Evolutionary conservation across 1,140 invertebrate genomes (phyloP).

Genomic region (Habropoda laboriosa): DNA sequence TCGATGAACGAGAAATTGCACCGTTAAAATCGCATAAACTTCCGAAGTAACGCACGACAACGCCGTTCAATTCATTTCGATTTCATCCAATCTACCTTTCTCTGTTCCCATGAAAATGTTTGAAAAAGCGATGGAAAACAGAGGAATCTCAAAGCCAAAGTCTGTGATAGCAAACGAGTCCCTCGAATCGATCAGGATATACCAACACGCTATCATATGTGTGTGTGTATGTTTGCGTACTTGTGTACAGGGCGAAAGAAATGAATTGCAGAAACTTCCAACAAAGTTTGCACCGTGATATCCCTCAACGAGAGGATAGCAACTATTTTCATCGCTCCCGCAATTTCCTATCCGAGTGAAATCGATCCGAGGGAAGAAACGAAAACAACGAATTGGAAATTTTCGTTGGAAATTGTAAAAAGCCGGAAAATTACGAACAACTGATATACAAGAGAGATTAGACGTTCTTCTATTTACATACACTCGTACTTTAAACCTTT

Average conservation of each 20-base stretch:
- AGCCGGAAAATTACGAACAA: not conserved
- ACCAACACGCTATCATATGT: too few relatives aligned
- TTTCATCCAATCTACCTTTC: not conserved
- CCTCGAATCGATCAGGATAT: not conserved
- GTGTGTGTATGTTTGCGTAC: too few relatives aligned
- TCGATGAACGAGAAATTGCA: not conserved
- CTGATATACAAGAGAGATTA: not conserved
- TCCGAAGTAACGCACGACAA: not conserved
- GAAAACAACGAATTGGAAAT: not conserved
- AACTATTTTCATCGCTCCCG: slow-evolving; percentile 5
- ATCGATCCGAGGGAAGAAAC: not conserved
- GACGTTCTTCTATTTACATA: too few relatives aligned
- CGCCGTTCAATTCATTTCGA: not conserved
- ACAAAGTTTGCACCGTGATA: slow-evolving; percentile 12
- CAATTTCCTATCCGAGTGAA: not conserved
- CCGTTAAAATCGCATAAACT: not conserved
- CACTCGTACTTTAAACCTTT: not conserved
- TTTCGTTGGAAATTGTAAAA: slow-evolving; percentile 1
- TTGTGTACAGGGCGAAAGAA: not conserved
- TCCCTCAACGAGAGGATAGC: not conserved
- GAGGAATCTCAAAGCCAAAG: not conserved
- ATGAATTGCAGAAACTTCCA: slow-evolving; percentile 22
- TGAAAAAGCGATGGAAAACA: not conserved
- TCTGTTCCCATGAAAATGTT: not conserved
- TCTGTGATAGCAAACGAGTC: not conserved